These are phyloP conservation scores for Rhagophthalmus giganteus DNA, from an alignment of 2,888 invertebrate species.

Conservation along the genomic window DNA sequence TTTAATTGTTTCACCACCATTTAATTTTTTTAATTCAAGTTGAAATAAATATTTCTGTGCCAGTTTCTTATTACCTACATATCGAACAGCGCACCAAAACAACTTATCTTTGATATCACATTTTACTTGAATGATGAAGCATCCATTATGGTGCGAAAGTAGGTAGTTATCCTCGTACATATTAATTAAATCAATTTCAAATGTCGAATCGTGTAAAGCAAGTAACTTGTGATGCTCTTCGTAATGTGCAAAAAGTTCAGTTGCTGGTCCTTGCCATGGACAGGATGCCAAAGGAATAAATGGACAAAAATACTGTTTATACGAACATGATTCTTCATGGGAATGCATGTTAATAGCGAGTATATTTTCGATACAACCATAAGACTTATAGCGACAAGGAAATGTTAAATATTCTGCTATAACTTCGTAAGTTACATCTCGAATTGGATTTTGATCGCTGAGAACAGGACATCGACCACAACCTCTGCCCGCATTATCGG, in stretches of 20 bases:
- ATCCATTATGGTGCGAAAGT: slow-evolving; percentile 38
- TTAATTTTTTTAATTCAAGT: slow-evolving; percentile 12
- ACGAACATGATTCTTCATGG: slow-evolving; percentile 44
- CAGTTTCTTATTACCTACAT: slow-evolving; percentile 32
- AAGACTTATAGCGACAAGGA: slow-evolving; percentile 41
- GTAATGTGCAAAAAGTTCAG: slow-evolving; percentile 43
- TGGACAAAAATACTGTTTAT: slow-evolving; percentile 38
- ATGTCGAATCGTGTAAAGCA: slow-evolving; percentile 39
- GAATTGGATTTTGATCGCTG: slow-evolving; percentile 34
- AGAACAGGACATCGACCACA: slow-evolving; percentile 45
- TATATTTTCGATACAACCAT: slow-evolving; percentile 43
- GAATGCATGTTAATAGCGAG: slow-evolving; percentile 24
- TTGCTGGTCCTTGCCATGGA: slow-evolving; percentile 41
- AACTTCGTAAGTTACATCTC: slow-evolving; percentile 41
- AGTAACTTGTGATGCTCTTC: slow-evolving; percentile 41
- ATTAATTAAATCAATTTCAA: slow-evolving; percentile 47
- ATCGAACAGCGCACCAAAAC: slow-evolving; percentile 41
- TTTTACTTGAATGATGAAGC: slow-evolving; percentile 42
- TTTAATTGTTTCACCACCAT: neutral
- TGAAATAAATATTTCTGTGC: slow-evolving; percentile 22
- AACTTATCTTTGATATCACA: slow-evolving; percentile 35
- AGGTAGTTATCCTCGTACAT: slow-evolving; percentile 44
- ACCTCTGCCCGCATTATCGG: slow-evolving; percentile 31
- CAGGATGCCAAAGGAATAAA: slow-evolving; percentile 37
- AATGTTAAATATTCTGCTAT: slow-evolving; percentile 40